Conservation (phyloP, 2,888 invertebrate genomes). For the Esperia sulphurella region DNA sequence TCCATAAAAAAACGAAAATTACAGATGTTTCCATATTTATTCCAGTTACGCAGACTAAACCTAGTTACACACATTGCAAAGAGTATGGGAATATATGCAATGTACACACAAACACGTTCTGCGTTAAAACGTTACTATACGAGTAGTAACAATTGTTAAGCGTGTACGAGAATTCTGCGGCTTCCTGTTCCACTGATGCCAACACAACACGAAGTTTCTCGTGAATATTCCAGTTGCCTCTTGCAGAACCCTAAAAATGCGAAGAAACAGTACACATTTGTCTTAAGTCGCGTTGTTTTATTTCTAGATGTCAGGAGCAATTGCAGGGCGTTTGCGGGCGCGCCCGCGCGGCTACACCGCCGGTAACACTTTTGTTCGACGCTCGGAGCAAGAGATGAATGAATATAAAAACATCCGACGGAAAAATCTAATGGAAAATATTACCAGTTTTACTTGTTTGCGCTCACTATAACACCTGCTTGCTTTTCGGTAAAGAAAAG, state of each 20-base stretch:
- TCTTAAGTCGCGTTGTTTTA: slow-evolving; percentile 17
- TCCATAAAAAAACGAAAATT: too few relatives aligned
- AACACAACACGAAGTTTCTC: background rate
- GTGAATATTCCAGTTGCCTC: slow-evolving; percentile 6
- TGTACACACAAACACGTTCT: too few relatives aligned
- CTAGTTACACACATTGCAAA: too few relatives aligned
- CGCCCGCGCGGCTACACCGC: slow-evolving; percentile 12
- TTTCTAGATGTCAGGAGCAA: slow-evolving; percentile 15
- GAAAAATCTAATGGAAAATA: background rate
- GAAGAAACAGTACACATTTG: slow-evolving; percentile 11
- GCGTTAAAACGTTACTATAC: too few relatives aligned
- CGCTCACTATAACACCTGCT: too few relatives aligned
- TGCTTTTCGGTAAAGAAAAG: too few relatives aligned
- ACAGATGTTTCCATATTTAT: too few relatives aligned
- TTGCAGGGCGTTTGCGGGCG: slow-evolving; percentile 14
- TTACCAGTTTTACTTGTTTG: too few relatives aligned
- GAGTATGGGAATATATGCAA: too few relatives aligned
- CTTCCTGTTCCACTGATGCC: slow-evolving; percentile 1
- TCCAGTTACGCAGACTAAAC: too few relatives aligned
- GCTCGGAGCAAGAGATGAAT: background rate
- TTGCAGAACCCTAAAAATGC: slow-evolving; percentile 6
- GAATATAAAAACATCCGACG: slow-evolving; percentile 15
- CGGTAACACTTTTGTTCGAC: slow-evolving; percentile 23
- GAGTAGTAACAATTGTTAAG: background rate
- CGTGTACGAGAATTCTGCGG: background rate